Conservation (phyloP, 2,113 vertebrate species). For the Lagopus muta region DNA sequence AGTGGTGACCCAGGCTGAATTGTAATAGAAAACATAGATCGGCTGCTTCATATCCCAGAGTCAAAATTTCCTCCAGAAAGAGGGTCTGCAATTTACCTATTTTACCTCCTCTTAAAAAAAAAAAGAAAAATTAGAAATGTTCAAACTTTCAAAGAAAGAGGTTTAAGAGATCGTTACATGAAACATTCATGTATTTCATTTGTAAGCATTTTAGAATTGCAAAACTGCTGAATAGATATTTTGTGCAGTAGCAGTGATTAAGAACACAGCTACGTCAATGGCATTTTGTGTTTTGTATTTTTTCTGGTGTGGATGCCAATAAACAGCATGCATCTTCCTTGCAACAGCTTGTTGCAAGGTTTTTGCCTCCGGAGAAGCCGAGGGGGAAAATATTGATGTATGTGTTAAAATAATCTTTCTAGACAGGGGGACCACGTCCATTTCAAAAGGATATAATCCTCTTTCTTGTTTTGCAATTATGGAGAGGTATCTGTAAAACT, state of each 20-base stretch:
- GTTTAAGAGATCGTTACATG: conserved; percentile 20
- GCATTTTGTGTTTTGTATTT: conserved; percentile 69
- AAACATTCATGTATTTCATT: conserved; percentile 50
- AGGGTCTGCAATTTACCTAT: neutral
- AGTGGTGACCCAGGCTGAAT: neutral
- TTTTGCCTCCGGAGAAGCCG: conserved; percentile 64
- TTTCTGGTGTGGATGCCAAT: conserved; percentile 66
- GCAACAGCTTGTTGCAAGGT: conserved; percentile 73
- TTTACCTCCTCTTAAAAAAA: neutral
- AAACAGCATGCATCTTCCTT: conserved; percentile 71
- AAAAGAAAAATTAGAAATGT: neutral
- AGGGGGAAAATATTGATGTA: conserved; percentile 58
- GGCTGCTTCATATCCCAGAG: neutral
- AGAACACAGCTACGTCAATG: conserved; percentile 65
- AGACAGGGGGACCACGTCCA: conserved; percentile 29
- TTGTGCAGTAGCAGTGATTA: conserved; percentile 58
- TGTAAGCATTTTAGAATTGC: conserved; percentile 45
- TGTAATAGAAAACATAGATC: neutral
- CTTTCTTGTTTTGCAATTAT: neutral
- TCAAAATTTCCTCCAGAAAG: neutral
- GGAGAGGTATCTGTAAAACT: neutral
- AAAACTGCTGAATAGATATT: conserved; percentile 72
- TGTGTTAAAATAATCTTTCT: conserved; percentile 56
- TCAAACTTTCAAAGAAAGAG: conserved; percentile 22
- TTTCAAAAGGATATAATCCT: conserved; percentile 19